Conservation (phyloP, 35 echinoderm and acorn worm genomes). For the Apostichopus parvimensis region DNA sequence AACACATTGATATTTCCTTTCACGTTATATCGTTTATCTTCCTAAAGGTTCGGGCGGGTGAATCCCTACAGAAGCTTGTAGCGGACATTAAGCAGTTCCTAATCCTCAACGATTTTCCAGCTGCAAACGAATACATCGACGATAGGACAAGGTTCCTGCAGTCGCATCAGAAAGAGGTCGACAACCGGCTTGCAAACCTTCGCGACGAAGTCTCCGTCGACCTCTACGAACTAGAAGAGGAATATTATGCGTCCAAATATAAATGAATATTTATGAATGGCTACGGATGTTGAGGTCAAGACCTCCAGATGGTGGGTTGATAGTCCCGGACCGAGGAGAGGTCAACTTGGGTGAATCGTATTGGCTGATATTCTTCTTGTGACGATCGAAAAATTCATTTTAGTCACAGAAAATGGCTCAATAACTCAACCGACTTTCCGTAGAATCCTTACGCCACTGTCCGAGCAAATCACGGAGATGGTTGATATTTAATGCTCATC, state of each 20-base stretch:
- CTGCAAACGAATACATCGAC: slow-evolving; percentile 82
- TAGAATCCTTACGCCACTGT: no score
- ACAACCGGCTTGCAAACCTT: slow-evolving; percentile 70
- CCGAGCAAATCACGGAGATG: no score
- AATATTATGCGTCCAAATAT: slow-evolving; percentile 87
- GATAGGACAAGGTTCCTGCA: slow-evolving; percentile 72
- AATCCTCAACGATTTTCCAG: slow-evolving; percentile 94
- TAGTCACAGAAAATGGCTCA: no score
- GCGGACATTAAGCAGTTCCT: slow-evolving; percentile 96
- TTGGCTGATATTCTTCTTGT: no score
- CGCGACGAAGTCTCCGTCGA: slow-evolving; percentile 78
- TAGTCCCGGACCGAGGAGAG: no score
- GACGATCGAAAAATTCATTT: no score
- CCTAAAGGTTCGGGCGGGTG: slow-evolving; percentile 86
- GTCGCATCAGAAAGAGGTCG: slow-evolving; percentile 63
- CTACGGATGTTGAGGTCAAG: background rate
- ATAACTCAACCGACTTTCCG: no score
- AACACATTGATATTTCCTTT: no score
- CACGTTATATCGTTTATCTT: background rate
- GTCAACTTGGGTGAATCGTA: no score
- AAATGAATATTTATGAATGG: slow-evolving; percentile 49
- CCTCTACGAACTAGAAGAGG: slow-evolving; percentile 93
- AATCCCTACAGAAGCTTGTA: slow-evolving; percentile 87
- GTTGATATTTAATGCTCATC: no score
- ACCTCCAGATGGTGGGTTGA: no score